These are phyloP conservation scores for Nesoenas mayeri DNA, from an alignment of 2,113 vertebrate genomes.

Conservation along the genomic window DNA sequence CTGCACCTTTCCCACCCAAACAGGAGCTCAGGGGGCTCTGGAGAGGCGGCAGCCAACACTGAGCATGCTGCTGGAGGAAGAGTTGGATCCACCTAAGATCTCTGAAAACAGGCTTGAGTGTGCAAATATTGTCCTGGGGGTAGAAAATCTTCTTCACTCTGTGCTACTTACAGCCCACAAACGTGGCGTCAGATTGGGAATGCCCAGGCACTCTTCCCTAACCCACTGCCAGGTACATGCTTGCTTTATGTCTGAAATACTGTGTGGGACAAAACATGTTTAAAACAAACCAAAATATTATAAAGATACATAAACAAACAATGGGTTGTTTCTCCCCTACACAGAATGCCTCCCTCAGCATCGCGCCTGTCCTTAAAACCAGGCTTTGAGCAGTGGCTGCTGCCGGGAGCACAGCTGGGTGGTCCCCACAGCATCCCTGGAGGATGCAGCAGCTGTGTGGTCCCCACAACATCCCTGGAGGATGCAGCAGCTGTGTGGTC, in stretches of 20 bases:
- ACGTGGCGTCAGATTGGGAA: background rate
- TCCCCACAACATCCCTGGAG: too few species aligned
- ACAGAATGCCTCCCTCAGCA: background rate
- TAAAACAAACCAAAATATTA: background rate
- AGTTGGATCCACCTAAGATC: background rate
- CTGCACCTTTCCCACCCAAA: background rate
- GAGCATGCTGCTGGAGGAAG: background rate
- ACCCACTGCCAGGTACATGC: fast-evolving
- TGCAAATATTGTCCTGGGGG: fast-evolving
- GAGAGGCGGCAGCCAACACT: background rate
- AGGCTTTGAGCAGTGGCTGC: fast-evolving
- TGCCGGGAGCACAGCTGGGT: background rate
- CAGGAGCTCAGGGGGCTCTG: background rate
- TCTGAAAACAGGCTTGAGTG: fast-evolving
- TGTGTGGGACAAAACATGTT: fast-evolving
- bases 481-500: too few species aligned
- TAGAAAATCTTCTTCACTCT: too few species aligned
- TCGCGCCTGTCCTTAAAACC: background rate
- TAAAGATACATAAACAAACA: fast-evolving
- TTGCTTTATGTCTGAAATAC: fast-evolving
- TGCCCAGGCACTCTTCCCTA: background rate
- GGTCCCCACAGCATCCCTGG: background rate
- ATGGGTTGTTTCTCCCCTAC: background rate
- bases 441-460: too few species aligned
- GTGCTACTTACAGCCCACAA: background rate